Base-by-base conservation (phyloP, 2,797 vertebrate genomes). In the Arremon aurantiirostris region DNA sequence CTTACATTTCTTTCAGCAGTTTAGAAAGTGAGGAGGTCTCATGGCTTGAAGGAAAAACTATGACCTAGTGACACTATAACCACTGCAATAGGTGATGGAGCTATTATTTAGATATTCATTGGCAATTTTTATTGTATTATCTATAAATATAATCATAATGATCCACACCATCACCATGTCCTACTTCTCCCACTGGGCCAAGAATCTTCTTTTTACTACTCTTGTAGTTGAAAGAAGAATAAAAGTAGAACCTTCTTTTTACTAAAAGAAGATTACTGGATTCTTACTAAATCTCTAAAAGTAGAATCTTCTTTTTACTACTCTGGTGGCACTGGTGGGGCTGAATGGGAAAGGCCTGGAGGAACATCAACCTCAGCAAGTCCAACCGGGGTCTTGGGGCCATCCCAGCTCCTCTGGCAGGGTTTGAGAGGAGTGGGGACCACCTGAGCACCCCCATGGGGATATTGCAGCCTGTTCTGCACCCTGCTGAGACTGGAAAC, bases 41-140 rank as follows among this genome's bases (percentile, higher is more conserved):
- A 3, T 12, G 27, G 20, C 11, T 53, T 22, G 20, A 14, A 71
- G 65, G 6, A 46, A 15, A 50, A 50, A 28, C 10, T 37, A 6
- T 0, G 0, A 10, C 42, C 42, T 63, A 24, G 44, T 57, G 12
- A 12, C n/a, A 11, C 18, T 14, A 3, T 1, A 64, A 46, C 21
- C 12, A 35, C 2, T 52, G 57, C 9, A 46, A 23, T 0, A 17
- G 21, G 7, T 23, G 15, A 34, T 65, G 30, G 30, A 78, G 30
- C 5, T 47, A 14, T 5, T 46, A 32, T 53, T 71, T 47, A 27
- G 24, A 14, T 27, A 53, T 14, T 12, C 1, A 35, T 5, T 14
- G 3, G 9, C 4, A 9, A 11, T 53, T 59, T 20, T 53, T 57
- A 11, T 16, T 53, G 26, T 4, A 27, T 59, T 30, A 15, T 11